phyloP scores from a whole-genome alignment of 2,888 invertebrate genomes.

The Leptopilina syphax region DNA sequence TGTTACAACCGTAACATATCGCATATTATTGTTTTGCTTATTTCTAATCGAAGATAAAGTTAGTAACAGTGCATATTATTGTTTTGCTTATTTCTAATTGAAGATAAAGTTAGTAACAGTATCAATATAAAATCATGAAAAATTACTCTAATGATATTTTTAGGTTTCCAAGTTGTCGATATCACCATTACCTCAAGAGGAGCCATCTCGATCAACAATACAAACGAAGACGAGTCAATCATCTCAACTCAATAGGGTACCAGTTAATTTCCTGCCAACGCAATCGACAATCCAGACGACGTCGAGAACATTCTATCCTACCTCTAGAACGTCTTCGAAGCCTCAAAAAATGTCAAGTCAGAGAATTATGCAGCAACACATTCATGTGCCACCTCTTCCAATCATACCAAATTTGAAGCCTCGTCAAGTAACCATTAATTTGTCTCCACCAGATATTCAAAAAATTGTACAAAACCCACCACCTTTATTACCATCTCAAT shows the following conservation, averaged over 20 bases:
- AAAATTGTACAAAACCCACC: conserved; percentile 72
- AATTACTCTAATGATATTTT: neutral
- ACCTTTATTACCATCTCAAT: conserved; percentile 73
- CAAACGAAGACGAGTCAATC: conserved; percentile 57
- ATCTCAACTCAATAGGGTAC: conserved; percentile 64
- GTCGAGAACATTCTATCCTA: conserved; percentile 68
- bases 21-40: too few species aligned
- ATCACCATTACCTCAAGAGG: conserved; percentile 65
- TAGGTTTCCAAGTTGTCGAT: conserved; percentile 71
- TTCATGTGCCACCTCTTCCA: conserved; percentile 68
- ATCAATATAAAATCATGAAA: too few species aligned
- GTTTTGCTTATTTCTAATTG: too few species aligned
- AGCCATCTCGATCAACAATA: conserved; percentile 48
- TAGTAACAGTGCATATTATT: too few species aligned
- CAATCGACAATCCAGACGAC: conserved; percentile 62
- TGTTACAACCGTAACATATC: too few species aligned
- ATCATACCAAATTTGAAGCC: conserved; percentile 70
- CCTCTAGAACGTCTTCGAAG: conserved; percentile 66
- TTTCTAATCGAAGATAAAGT: too few species aligned
- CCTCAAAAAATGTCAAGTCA: conserved; percentile 61
- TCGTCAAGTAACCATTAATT: conserved; percentile 71
- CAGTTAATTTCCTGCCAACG: conserved; percentile 65
- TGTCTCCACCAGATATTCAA: conserved; percentile 72
- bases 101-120: too few species aligned
- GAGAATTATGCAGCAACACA: conserved; percentile 67